Base-by-base conservation (phyloP, 2,888 invertebrate genomes). In the Hartigia nigra region DNA sequence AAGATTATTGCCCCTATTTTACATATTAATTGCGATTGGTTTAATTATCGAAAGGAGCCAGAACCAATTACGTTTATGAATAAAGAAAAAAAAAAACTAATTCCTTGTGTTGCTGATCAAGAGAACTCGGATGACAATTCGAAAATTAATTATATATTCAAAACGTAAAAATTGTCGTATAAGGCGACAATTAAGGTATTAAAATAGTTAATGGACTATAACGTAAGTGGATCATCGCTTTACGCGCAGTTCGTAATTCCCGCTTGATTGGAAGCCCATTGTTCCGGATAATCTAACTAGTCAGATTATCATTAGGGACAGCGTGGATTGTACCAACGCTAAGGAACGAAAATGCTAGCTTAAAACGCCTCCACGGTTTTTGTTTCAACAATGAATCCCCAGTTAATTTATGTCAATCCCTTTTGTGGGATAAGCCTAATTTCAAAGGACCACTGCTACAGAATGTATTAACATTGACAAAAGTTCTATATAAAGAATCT, bases 181-280 rank as follows among this genome's bases (percentile, higher is more conserved):
- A 36, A 74, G 55, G 69, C 39, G 75, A 35, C 31, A 74, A 74
- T 77, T 75, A 35, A 72, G 69, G 12, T 32, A 39, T 37, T 55
- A 31, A 72, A 32, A 72, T 72, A 32, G 32, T 34, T 72, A 72
- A 72, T 72, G 72, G 72, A 72, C 72, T 12, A 72, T 70, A 32
- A 32, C 35, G 72, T 35, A 78, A 78, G 34, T 76, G 70, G 78
- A 70, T 78, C 78, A 78, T 76, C 76, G 72, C 14, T 12, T 75
- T 32, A 76, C 76, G 34, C 70, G 12, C 70, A 31, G 31, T 55
- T 70, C 77, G n/a, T 72, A 78, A 70, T 70, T 78, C 72, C 74
- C 75, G 78, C 36, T 76, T 78, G 78, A 78, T 78, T 78, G 72
- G 72, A 78, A 35, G n/a, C 69, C 76, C 78, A 78, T 78, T 78